Conservation (phyloP, 2,113 vertebrate species). For the Brachyhypopomus occidentalis region DNA sequence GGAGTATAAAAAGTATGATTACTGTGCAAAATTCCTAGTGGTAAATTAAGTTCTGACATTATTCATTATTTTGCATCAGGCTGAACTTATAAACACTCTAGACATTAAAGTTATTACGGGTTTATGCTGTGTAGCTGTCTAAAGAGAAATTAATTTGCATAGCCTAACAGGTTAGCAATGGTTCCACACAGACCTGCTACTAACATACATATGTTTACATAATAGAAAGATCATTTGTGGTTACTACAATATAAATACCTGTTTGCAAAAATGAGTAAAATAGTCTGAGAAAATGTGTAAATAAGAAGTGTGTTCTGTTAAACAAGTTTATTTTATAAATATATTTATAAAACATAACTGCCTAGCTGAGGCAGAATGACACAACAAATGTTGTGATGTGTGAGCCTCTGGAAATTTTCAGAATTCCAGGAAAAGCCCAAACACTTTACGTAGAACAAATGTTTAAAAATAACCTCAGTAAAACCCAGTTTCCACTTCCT, state of each 20-base stretch:
- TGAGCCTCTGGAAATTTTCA: conserved; percentile 26
- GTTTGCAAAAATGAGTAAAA: not conserved
- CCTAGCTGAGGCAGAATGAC: conserved; percentile 9
- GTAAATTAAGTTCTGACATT: not conserved
- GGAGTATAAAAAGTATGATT: too few relatives aligned
- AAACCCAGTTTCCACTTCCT: conserved; percentile 27
- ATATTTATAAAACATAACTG: not conserved
- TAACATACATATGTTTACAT: conserved; percentile 28
- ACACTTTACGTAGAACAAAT: conserved; percentile 4
- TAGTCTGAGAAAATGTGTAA: not conserved
- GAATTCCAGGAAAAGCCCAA: conserved; percentile 24
- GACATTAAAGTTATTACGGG: too few relatives aligned
- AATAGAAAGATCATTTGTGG: conserved; percentile 39
- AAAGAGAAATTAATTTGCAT: too few relatives aligned
- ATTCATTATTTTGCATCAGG: too few relatives aligned
- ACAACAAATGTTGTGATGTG: conserved; percentile 23
- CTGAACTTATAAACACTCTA: too few relatives aligned
- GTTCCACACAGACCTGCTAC: not conserved
- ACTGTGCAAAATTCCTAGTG: not conserved
- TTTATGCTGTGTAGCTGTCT: too few relatives aligned
- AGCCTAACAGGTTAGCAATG: too few relatives aligned
- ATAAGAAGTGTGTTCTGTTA: conserved; percentile 29
- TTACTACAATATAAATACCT: conserved; percentile 25
- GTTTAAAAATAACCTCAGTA: not conserved
- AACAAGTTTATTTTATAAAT: conserved; percentile 11